Evolutionary conservation across 2,797 vertebrate genomes (phyloP).

Genomic region (Aldrovandia affinis): DNA sequence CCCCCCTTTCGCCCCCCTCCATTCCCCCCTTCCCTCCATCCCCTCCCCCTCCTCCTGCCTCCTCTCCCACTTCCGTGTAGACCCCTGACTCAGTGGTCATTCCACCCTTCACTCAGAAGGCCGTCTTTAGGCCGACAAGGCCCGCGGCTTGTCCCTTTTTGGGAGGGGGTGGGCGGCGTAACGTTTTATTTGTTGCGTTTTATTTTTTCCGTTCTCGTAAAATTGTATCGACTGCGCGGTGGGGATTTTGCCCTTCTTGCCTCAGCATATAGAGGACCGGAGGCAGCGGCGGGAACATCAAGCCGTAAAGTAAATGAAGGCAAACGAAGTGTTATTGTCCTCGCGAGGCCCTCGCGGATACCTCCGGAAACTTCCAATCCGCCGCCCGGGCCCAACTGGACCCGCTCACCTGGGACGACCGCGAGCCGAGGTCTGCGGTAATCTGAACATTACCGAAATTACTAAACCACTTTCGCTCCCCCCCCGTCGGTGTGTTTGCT

Average conservation of each 20-base stretch:
- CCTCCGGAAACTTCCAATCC: background rate
- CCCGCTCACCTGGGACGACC: background rate
- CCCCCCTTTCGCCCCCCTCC: constrained; percentile 30
- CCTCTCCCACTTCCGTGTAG: constrained; percentile 43
- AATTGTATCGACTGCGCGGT: background rate
- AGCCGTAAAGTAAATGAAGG: constrained; percentile 42
- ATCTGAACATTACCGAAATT: constrained; percentile 13
- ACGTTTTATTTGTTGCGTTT: background rate
- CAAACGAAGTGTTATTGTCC: constrained; percentile 37
- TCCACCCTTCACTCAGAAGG: constrained; percentile 48
- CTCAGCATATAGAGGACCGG: constrained; percentile 23
- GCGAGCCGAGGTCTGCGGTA: background rate
- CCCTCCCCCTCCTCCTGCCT: constrained; percentile 33
- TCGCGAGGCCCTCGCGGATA: constrained; percentile 23
- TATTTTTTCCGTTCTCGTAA: background rate
- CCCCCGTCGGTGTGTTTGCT: background rate
- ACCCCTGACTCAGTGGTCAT: constrained; percentile 50
- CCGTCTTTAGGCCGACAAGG: constrained; percentile 37
- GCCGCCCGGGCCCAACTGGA: background rate
- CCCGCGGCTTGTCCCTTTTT: constrained; percentile 43
- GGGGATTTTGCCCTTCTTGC: constrained; percentile 15
- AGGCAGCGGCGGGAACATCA: constrained; percentile 35
- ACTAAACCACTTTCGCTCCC: background rate
- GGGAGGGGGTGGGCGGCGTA: too few species aligned
- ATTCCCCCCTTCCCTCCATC: constrained; percentile 24